A percentile compares a stretch with the other conserved stretches of the same genome.
phyloP scores from a whole-genome alignment of 92 coral and sea anemone species.

The Porites rus region DNA sequence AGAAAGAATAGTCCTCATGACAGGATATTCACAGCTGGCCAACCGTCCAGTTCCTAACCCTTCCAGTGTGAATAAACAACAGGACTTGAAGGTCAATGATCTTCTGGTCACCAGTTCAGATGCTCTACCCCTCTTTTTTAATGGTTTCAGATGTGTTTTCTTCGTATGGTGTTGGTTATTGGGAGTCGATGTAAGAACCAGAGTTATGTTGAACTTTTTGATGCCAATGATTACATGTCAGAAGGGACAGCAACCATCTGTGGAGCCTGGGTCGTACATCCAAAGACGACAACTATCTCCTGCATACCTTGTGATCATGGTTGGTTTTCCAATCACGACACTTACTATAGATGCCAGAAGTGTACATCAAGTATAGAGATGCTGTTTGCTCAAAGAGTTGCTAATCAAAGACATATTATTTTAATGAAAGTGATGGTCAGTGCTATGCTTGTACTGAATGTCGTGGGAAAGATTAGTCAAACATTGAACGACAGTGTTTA shows the following conservation, averaged over 20 bases:
- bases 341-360: not conserved
- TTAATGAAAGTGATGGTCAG: conserved; percentile 14
- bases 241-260: conserved; percentile 13
- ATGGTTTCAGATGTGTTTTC: no score
- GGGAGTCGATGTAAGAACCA: not conserved
- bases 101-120: no score
- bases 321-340: not conserved
- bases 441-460: conserved; percentile 26
- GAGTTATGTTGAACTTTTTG: not conserved
- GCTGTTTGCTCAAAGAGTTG: conserved; percentile 1
- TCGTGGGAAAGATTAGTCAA: not conserved
- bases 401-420: not conserved
- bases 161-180: not conserved
- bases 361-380: conserved; percentile 12
- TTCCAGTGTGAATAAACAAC: no score
- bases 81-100: no score
- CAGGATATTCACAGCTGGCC: no score
- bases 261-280: conserved; percentile 16
- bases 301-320: not conserved
- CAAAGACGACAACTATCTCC: not conserved
- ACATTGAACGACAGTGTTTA: conserved; percentile 23
- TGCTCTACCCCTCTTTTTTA: no score
- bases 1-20: no score
- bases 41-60: no score
- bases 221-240: not conserved